Base-by-base conservation (phyloP, 2,113 vertebrate species). In the Scatophagus argus region DNA sequence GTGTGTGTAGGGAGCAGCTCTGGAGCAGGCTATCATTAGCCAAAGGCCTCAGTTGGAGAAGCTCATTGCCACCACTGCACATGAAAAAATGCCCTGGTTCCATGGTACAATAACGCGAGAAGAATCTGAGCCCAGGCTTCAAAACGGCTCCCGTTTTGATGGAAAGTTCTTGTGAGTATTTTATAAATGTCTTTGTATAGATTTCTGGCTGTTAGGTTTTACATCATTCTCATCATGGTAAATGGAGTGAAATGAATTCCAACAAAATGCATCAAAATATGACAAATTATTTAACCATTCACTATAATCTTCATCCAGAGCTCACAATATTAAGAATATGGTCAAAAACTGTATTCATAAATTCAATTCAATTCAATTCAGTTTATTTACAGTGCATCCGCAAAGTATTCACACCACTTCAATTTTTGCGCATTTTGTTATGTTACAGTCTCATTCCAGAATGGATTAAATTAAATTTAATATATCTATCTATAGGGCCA, bases 1-100 rank as follows among this genome's bases (percentile, higher is more conserved):
- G 13, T 87, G 36, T 64, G 29, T 87, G 16, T 81, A 99, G 98
- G 98, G 97, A 0, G 91, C 96, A 25, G 97, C 96, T 51, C 93
- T 99, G 66, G 98, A 99, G 49, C 97, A 98, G 90, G 98, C 98
- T 49, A 97, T 99, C 82, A 98, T 99, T 89, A 99, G 98, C 80
- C 98, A 99, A 90, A 97, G 96, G 59, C 98, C 98, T 34, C 96
- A 98, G 70, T 91, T 99, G 87, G 98, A 99, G 92, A 99, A 99
- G 86, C 72, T 97, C 54, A 98, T 99, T 5, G 96, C 97, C 74
- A 98, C 96, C 85, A 99, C 97, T 0, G 98, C 97, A 31, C 98
- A 99, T 32, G 96, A 98, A 67, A 96, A 92, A 83, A 99, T 99
- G 98, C 97, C 97, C 0, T 99, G 98, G 97, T 99, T 98, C 90